Evolutionary conservation across 2,797 vertebrate species (phyloP).

Genomic region (Lithobates sylvaticus): DNA sequence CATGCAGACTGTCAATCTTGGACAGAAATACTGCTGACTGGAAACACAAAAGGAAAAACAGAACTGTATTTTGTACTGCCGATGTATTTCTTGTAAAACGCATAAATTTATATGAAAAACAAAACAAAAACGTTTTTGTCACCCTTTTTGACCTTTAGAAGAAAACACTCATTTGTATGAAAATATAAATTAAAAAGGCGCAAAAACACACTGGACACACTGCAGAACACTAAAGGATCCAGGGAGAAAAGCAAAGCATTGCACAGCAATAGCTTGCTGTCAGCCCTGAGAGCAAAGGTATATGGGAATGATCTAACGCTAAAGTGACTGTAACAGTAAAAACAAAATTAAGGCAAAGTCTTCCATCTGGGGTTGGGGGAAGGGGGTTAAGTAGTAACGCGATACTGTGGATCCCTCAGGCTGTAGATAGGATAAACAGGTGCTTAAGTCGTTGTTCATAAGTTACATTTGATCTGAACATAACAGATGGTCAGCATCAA

Average conservation of each 20-base stretch:
- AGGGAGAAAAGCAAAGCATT: background rate
- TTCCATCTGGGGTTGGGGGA: constrained; percentile 15
- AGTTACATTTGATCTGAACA: background rate
- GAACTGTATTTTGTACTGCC: constrained; percentile 1
- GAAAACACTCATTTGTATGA: constrained; percentile 40
- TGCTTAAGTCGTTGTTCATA: background rate
- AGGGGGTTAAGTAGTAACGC: background rate
- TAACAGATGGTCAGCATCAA: background rate
- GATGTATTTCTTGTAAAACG: constrained; percentile 5
- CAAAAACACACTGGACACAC: constrained; percentile 29
- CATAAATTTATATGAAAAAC: background rate
- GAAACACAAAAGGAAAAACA: background rate
- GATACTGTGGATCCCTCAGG: background rate
- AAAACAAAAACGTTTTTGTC: constrained; percentile 22
- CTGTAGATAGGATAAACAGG: background rate
- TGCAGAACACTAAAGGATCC: background rate
- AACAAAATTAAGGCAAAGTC: constrained; percentile 57
- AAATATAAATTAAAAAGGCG: constrained; percentile 56
- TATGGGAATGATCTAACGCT: constrained; percentile 26
- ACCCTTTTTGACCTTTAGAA: constrained; percentile 44
- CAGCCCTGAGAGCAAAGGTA: constrained; percentile 23
- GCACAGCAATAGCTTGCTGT: constrained; percentile 10
- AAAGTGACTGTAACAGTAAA: constrained; percentile 20
- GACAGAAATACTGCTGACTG: background rate
- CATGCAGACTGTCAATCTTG: background rate